A percentile compares a stretch with the other conserved stretches of the same genome.
Conservation (phyloP, 2,888 invertebrate genomes). For the Didymodactylos carnosus region DNA sequence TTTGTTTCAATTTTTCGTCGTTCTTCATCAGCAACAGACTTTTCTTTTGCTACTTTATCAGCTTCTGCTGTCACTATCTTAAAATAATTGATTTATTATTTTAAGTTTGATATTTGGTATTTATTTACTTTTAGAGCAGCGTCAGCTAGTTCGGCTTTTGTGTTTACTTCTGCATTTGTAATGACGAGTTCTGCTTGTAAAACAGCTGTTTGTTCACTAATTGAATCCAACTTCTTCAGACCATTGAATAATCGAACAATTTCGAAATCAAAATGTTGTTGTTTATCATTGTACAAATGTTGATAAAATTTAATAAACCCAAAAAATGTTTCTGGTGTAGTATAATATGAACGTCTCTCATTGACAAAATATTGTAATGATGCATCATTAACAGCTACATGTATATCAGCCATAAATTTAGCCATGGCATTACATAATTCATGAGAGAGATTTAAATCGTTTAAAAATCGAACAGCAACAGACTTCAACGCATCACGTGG, state of each 20-base stretch:
- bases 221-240: constrained; percentile 34
- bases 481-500: neutral
- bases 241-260: constrained; percentile 42
- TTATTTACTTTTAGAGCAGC: constrained; percentile 55
- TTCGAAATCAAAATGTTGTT: neutral
- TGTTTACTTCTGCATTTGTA: constrained; percentile 57
- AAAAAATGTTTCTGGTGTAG: constrained; percentile 83
- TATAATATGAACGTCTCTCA: constrained; percentile 81
- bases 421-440: neutral
- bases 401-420: neutral
- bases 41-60: neutral
- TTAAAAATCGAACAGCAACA: neutral
- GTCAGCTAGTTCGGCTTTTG: constrained; percentile 52
- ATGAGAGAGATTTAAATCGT: neutral
- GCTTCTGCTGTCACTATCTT: neutral
- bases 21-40: neutral
- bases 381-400: neutral
- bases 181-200: constrained; percentile 56
- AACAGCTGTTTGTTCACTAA: constrained; percentile 55
- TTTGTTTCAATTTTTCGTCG: neutral
- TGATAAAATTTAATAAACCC: constrained; percentile 80
- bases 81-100: neutral
- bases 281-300: neutral
- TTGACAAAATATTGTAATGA: constrained; percentile 34
- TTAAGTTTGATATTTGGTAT: too few relatives aligned